phyloP scores from a whole-genome alignment of 1,140 invertebrate species.

The Charaxes varanes region DNA sequence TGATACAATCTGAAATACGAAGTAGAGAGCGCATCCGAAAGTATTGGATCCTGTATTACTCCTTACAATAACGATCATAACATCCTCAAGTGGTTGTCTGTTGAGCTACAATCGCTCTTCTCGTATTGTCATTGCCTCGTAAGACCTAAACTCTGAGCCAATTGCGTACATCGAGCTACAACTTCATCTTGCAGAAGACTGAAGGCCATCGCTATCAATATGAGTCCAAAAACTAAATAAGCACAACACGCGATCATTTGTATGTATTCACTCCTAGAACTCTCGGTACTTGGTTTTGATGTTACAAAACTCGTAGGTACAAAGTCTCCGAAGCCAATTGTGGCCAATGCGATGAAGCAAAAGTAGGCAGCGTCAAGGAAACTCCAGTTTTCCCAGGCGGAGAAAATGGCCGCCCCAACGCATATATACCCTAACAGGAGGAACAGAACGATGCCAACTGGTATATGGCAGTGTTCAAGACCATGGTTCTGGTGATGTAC shows the following conservation, averaged over 20 bases:
- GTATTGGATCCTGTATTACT: conserved; percentile 18
- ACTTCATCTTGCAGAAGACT: conserved; percentile 94
- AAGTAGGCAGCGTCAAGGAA: conserved; percentile 90
- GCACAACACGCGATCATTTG: conserved; percentile 89
- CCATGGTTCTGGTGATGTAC: conserved; percentile 45
- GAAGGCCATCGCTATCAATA: conserved; percentile 94
- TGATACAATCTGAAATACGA: conserved; percentile 31
- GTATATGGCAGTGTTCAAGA: conserved; percentile 77
- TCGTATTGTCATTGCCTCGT: conserved; percentile 71
- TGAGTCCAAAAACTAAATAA: conserved; percentile 90
- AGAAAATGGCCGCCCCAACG: conserved; percentile 82
- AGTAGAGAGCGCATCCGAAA: conserved; percentile 30
- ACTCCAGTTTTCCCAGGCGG: conserved; percentile 84
- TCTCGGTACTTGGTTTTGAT: conserved; percentile 69
- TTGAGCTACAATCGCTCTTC: conserved; percentile 69
- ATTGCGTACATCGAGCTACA: conserved; percentile 81
- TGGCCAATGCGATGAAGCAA: conserved; percentile 90
- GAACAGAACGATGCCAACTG: conserved; percentile 81
- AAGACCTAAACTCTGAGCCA: conserved; percentile 77
- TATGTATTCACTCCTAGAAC: conserved; percentile 76
- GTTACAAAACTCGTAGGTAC: conserved; percentile 77
- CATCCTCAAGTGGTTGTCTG: conserved; percentile 67
- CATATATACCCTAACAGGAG: conserved; percentile 83
- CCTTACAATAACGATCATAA: conserved; percentile 70
- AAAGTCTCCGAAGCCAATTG: conserved; percentile 90